Base-by-base conservation (phyloP, 2,797 vertebrate genomes). In the Acomys russatus region DNA sequence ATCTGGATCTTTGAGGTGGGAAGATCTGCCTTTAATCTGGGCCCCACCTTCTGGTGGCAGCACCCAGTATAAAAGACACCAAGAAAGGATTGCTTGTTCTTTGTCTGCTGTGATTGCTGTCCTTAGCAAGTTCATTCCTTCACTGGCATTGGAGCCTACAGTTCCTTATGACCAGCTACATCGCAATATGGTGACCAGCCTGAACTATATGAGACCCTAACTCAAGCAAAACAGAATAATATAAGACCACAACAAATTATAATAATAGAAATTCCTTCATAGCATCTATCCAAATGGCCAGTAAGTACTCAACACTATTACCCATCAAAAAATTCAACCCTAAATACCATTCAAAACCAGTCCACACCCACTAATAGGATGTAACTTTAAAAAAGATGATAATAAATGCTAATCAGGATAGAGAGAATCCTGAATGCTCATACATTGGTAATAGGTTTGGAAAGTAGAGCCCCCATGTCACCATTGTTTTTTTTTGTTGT, bases 271-370 rank as follows among this genome's bases (percentile, higher is more conserved):
- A 35, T n/a, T 2, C 20, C 33, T 79, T 80, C 54, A 80, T 1
- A 12, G 54, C 23, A 80, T 61, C 71, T 44, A 74, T 38, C 44
- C 30, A 84, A 74, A 63, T 84, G 63, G 20, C 14, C 56, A 79
- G 51, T 54, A 90, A 91, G 10, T 11, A 91, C 15, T 92, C 64
- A 88, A 20, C 25, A 84, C 84, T 51, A 54, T 96, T 78, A 64
- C 49, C 56, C 76, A 66, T 78, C 73, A 83, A 49, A 84, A 28
- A 88, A 35, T 79, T 54, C 35, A 88, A 79, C 78, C 54, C 49
- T 91, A 92, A 94, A 73, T 35, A 78, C 35, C 80, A 8, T 92
- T 35, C 61, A 70, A 74, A 71, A 54, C 1, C 11, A 85, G 90
- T 84, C 78, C 44, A 63, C 5, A 70, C 59, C 80, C 35, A 28